Percentiles rank a stretch among this genome's conserved stretches.
Conservation (phyloP, 2,113 vertebrate species). For the Mus pahari region DNA sequence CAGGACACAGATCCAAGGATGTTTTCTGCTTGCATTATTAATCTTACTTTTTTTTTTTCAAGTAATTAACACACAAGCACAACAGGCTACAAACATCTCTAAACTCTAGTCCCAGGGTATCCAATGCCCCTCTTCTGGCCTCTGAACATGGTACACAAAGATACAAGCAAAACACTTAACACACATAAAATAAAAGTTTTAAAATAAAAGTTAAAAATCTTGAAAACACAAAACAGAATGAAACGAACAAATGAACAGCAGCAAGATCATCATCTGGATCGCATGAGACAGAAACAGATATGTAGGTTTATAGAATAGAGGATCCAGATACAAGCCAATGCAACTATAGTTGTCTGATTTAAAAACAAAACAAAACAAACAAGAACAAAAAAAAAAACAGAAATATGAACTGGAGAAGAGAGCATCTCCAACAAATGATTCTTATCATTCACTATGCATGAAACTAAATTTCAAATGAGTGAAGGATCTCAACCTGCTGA, state of each 20-base stretch:
- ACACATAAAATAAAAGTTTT: not conserved
- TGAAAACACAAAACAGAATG: not conserved
- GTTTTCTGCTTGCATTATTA: too few species aligned
- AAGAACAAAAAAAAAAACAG: not conserved
- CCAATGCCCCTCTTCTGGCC: not conserved
- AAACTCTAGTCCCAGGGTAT: not conserved
- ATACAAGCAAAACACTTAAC: not conserved
- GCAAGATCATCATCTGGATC: not conserved
- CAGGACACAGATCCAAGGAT: not conserved
- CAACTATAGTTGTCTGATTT: not conserved
- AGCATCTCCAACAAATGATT: not conserved
- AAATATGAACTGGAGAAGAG: not conserved
- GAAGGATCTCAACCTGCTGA: not conserved
- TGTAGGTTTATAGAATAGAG: not conserved
- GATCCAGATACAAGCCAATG: not conserved
- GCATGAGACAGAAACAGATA: not conserved
- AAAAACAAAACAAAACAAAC: too few species aligned
- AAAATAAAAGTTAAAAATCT: not conserved
- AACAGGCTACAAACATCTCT: not conserved
- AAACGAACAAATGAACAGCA: not conserved
- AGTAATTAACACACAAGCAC: not conserved
- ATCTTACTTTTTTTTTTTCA: too few species aligned
- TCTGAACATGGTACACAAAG: not conserved
- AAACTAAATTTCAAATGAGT: not conserved
- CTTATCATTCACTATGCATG: not conserved